Evolutionary conservation across 2,888 invertebrate genomes (phyloP), one percentile per base, ranked within the genome.

Genomic region (Aquatica leii): DNA sequence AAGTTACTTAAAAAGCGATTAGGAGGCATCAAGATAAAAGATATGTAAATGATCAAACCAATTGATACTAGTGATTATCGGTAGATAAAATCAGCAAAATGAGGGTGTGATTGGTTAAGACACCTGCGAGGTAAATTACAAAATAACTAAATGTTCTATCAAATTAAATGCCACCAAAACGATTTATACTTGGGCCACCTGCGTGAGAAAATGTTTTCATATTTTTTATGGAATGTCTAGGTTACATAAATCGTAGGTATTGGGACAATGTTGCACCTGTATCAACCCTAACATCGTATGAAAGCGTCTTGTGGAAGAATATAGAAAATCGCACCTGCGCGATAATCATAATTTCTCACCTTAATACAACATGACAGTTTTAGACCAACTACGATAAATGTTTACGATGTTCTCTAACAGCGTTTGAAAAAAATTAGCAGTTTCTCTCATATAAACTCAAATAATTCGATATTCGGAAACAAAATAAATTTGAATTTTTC

Each of bases 101-200:
- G 63, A 57, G 61, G 61, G 63, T 67, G 62, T 65, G 69, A 69
- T 68, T 66, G 67, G 65, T 50, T 49, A 56, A 60, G 59, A 57
- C 69, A 69, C 69, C 69, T 69, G 69, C 69, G 59, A 63, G 54
- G 50, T 48, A 65, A 67, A 68, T 67, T 67, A 65, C 59, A 54
- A 62, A 65, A 65, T 65, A 64, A 67, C 67, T 65, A 67, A 62
- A 64, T 58, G 66, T 69, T 69, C 62, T 59, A 59, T 63, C 67
- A 68, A 69, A 69, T 69, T 69, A 69, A 69, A 68, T 67, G 66
- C 69, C 69, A 68, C 67, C 67, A 61, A 24, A 68, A 68, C 67
- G 64, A 68, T 66, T 59, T 62, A 65, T 56, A 60, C 51, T 60
- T 58, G 54, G 62, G 58, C 64, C 69, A 69, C 69, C 69, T 69